Base-by-base conservation (phyloP, 2,888 invertebrate genomes). In the Leucozona laternaria region DNA sequence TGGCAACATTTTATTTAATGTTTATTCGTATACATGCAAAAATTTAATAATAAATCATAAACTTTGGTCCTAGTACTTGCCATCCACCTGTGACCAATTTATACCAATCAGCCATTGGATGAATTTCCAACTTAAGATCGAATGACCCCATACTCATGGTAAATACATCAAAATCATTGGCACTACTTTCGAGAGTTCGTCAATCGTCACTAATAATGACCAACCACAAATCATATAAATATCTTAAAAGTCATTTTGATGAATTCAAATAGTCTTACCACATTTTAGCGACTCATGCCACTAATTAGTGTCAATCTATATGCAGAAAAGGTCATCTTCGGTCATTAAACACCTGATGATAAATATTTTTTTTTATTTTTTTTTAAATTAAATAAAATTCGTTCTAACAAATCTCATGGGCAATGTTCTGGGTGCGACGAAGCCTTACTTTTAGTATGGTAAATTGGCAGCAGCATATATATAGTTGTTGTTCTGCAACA, bases 271-370 rank as follows among this genome's bases (percentile, higher is more conserved):
- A n/a, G 11, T 17, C 31, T 37, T 57, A 11, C 34, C 11, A n/a
- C 43, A 62, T 5, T 5, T 2, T 17, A 28, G 17, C 31, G 2
- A 34, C 22, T 25, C 25, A 64, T 28, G 22, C 62, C 40, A 73
- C 58, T 70, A 75, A 80, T 80, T 80, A 80, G 68, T 60, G 60
- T 37, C 68, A 68, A 53, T 66, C 37, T 25, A 11, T 60, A 15
- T 58, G 66, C 48, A 68, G 43, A 37, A 62, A 75, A 68, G 50
- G 68, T 50, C 37, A 34, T 58, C 60, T 53, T 37, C 75, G 75
- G 66, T 75, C 75, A 80, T 70, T 75, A 80, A 75, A 80, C 80
- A 80, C 80, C 80, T 80, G 76, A 62, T 80, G 76, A 62, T 75
- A 76, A 80, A 66, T 53, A 79, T 68, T 79, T 53, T 31, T 15